Evolutionary conservation across 92 coral and sea anemone species (phyloP).

Genomic region (Palythoa heliodiscus): DNA sequence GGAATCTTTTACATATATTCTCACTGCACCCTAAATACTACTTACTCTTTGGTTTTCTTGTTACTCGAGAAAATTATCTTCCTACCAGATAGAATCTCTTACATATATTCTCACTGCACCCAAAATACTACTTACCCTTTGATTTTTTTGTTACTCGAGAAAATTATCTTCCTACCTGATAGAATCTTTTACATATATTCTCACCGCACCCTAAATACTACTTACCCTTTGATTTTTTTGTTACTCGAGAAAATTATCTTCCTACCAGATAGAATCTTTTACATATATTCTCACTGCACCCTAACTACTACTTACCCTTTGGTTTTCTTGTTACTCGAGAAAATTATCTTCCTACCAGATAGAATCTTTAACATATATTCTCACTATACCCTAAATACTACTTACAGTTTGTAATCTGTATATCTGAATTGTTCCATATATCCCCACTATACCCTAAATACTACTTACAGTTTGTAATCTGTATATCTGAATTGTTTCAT

Average conservation of each 20-base stretch:
- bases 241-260: no score
- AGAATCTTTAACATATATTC: constrained; percentile 48
- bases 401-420: no score
- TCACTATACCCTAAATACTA: background rate
- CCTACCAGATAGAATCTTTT: no score
- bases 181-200: no score
- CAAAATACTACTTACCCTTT: constrained; percentile 53
- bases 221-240: no score
- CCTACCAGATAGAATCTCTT: constrained; percentile 69
- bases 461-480: no score
- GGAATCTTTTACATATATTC: no score
- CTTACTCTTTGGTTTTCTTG: constrained; percentile 65
- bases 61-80: constrained; percentile 56
- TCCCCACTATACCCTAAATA: no score
- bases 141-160: constrained; percentile 61
- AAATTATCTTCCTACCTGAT: background rate
- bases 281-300: no score
- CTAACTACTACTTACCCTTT: constrained; percentile 53
- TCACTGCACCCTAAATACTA: background rate
- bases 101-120: background rate
- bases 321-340: constrained; percentile 61
- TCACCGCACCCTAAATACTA: no score
- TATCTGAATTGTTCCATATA: no score
- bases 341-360: constrained; percentile 58
- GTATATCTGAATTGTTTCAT: no score